Base-by-base conservation (phyloP, 2,888 invertebrate genomes). In the Atethmia centrago region DNA sequence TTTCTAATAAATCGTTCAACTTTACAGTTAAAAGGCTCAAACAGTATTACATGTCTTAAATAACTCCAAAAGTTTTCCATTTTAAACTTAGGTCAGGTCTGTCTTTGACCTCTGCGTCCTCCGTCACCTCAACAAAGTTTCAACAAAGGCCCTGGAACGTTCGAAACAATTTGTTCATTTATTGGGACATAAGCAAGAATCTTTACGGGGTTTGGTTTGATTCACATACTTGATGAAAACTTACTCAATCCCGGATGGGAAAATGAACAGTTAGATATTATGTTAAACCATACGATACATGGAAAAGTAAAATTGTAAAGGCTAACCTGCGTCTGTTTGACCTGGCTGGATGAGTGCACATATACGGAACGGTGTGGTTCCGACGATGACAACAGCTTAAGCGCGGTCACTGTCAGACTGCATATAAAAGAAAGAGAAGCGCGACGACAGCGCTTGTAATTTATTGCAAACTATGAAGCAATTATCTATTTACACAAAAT, bases 91-190 rank as follows among this genome's bases (percentile, higher is more conserved):
- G 31, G 49, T 53, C 36, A 53, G 40, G 19, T 40, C 53, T 62
- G 69, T 40, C 67, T 40, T 36, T 65, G 71, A 53, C 68, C 77
- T 71, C 19, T 51, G n/a, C 19, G n/a, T 16, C n/a, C 58, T 19
- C 7, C 16, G 59, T 71, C 78, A 77, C 82, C 71, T 77, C 42
- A 8, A 31, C 19, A 51, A 80, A 80, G 47, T 80, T 77, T 51
- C 42, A 71, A 68, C 68, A 47, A 58, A 47, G 45, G 1, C 55
- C 42, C 19, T 53, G 47, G 31, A 65, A 59, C 64, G 45, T 65
- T 77, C 56, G 56, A 71, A 77, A 82, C 67, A 77, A 77, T 68
- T 82, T 77, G 47, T 61, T 77, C 49, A 71, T 82, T 71, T 77
- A 67, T 64, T 64, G 31, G 42, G 10, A 55, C 49, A 45, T 65